Conservation (phyloP, 2,888 invertebrate species). For the Dryobota labecula region DNA sequence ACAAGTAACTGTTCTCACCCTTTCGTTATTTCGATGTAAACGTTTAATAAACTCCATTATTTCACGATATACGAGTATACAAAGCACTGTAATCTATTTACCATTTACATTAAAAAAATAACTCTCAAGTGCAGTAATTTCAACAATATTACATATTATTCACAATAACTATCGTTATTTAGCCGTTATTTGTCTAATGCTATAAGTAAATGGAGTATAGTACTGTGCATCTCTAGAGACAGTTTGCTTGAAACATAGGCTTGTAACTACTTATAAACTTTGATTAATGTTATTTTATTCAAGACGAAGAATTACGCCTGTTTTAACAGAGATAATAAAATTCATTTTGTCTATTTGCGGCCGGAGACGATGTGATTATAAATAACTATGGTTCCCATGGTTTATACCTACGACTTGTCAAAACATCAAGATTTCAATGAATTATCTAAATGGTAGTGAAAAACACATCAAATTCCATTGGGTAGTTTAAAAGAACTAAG, state of each 20-base stretch:
- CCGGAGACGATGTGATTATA: background rate
- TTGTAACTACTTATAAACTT: background rate
- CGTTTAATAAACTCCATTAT: too few relatives aligned
- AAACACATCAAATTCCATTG: background rate
- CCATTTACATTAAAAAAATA: too few relatives aligned
- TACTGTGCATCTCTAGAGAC: slow-evolving; percentile 6
- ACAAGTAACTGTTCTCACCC: too few relatives aligned
- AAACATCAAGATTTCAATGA: background rate
- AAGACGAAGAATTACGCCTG: background rate
- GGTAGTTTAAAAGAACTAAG: background rate
- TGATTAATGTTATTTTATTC: background rate
- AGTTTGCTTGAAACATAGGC: background rate
- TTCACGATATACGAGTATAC: too few relatives aligned
- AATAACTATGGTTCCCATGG: background rate
- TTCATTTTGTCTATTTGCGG: background rate
- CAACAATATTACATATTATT: too few relatives aligned
- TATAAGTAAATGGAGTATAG: too few relatives aligned
- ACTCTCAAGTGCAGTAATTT: too few relatives aligned
- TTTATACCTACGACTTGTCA: too few relatives aligned
- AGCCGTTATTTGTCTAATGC: too few relatives aligned
- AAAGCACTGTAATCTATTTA: too few relatives aligned
- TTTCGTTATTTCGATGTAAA: too few relatives aligned
- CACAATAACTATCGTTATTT: too few relatives aligned
- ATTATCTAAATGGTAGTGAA: background rate
- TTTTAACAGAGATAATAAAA: background rate